Base-by-base conservation (phyloP, 1,140 invertebrate genomes). In the Danaus plexippus region DNA sequence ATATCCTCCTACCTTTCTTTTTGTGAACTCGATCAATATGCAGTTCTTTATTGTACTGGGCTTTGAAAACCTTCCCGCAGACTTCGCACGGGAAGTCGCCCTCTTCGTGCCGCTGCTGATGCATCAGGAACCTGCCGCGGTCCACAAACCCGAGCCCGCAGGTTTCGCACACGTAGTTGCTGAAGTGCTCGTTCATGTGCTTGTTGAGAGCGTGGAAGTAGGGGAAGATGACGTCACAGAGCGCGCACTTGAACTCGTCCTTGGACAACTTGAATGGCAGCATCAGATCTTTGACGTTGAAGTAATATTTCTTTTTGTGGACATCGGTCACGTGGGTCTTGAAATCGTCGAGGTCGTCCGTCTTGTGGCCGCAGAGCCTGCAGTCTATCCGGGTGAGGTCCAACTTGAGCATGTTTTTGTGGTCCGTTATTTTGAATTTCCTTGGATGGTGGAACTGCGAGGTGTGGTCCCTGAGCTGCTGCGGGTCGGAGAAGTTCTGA, bases 111-210 rank as follows among this genome's bases (percentile, higher is more conserved):
- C 80, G 60, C 49, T 84, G 79, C 41, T 88, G 67, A 43, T 89
- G 88, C 67, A 88, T 83, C 47, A 80, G 69, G 6, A 88, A 79
- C 15, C 88, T 69, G 0, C 75, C 76, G 10, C 80, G 77, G 10
- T 87, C 80, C 9, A 87, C 83, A 70, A 92, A 93, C 7, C 86
- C 82, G 43, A 90, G 80, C 0, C 89, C 88, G 63, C 92, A 93
- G 4, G 90, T 86, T 47, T 90, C 89, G 72, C 92, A 94, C 42
- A 88, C 87, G 68, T 91, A 88, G 47, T 86, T 86, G 60, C 73
- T 83, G 18, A 71, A 86, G 64, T 87, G 84, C 10, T 71, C 75
- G 43, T 86, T 86, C 83, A 86, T 86, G 52, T 86, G 83, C 9
- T 77, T 77, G 52, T 86, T 86, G 15, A 85, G 52, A 4, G 81